Evolutionary conservation across 2,113 vertebrate genomes (phyloP), one percentile per base, ranked within the genome.

Genomic region (Rallus limicola): DNA sequence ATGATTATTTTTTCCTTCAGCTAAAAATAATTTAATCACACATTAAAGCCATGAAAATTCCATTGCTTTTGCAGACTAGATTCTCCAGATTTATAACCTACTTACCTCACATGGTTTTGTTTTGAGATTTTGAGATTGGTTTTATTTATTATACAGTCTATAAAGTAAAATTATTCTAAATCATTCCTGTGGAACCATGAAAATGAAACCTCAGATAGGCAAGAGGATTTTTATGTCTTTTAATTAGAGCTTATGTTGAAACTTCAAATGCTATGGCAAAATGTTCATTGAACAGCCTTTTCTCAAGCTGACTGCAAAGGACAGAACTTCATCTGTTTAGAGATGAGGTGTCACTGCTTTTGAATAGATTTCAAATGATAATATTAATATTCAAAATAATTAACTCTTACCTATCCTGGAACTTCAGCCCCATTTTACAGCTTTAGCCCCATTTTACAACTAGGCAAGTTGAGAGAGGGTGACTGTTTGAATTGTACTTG

Each of bases 151-250:
- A 92, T 59, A 75, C 28, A 82, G 58, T 78, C 91, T 81, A 89
- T 94, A 92, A 94, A 96, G 65, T 24, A 82, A 92, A 93, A 92
- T 95, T 90, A 91, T 91, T 82, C 91, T 95, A 95, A 97, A 95
- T 95, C 91, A 96, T 65, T 92, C 83, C 92, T 92, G 46, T 81
- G 80, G 94, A 95, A 96, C 89, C 74, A 92, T 71, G 89, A 87
- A 96, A 95, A 91, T 89, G 86, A 93, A 95, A 94, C 76, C 58
- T 95, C 6, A 3, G 83, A 82, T 72, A 82, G 75, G 58, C 11
- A 2, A 76, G 65, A 82, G 86, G 86, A 94, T 91, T 97, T 96
- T 97, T 97, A 92, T 92, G 88, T 88, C 80, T 96, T 95, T 93
- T 95, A 95, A 95, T 96, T 95, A 94, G 48, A 84, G 80, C 69